These are phyloP conservation scores for Limonius californicus DNA, from an alignment of 1,140 invertebrate genomes.

Conservation along the genomic window DNA sequence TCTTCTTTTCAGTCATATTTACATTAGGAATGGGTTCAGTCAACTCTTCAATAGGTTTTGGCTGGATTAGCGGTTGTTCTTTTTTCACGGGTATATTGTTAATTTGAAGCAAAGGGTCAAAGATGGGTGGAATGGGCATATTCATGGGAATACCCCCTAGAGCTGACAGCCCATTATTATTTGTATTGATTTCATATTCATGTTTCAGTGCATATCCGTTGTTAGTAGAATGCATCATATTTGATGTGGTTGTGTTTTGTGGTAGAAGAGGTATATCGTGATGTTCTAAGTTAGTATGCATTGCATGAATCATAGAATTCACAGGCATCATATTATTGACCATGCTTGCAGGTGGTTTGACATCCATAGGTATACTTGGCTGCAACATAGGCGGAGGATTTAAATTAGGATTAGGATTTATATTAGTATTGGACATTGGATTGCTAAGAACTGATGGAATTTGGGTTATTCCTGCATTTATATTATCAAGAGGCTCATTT, in stretches of 20 bases:
- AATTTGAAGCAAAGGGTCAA: slow-evolving; percentile 55
- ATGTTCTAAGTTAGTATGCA: slow-evolving; percentile 28
- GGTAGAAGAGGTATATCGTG: slow-evolving; percentile 48
- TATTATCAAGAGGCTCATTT: slow-evolving; percentile 47
- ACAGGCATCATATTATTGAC: slow-evolving; percentile 28
- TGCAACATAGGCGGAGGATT: slow-evolving; percentile 33
- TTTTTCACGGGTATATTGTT: slow-evolving; percentile 46
- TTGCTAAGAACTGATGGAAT: slow-evolving; percentile 36
- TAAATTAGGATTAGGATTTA: slow-evolving; percentile 19
- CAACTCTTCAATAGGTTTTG: slow-evolving; percentile 60
- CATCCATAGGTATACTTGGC: slow-evolving; percentile 27
- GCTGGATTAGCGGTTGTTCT: slow-evolving; percentile 49
- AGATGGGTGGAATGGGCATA: slow-evolving; percentile 57
- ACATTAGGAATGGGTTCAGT: slow-evolving; percentile 44
- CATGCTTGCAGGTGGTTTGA: slow-evolving; percentile 29
- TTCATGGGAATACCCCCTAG: slow-evolving; percentile 51
- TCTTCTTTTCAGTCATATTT: slow-evolving; percentile 44
- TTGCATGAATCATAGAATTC: slow-evolving; percentile 36
- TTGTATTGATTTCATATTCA: slow-evolving; percentile 47
- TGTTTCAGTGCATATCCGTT: slow-evolving; percentile 54
- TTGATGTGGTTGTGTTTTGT: slow-evolving; percentile 42
- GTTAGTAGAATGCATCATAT: slow-evolving; percentile 41
- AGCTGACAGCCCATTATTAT: slow-evolving; percentile 52
- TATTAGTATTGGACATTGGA: slow-evolving; percentile 21
- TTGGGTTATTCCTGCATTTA: slow-evolving; percentile 29